Percentiles rank a stretch among this genome's conserved stretches.
phyloP scores from a whole-genome alignment of 2,797 vertebrate species.

The Falco biarmicus region DNA sequence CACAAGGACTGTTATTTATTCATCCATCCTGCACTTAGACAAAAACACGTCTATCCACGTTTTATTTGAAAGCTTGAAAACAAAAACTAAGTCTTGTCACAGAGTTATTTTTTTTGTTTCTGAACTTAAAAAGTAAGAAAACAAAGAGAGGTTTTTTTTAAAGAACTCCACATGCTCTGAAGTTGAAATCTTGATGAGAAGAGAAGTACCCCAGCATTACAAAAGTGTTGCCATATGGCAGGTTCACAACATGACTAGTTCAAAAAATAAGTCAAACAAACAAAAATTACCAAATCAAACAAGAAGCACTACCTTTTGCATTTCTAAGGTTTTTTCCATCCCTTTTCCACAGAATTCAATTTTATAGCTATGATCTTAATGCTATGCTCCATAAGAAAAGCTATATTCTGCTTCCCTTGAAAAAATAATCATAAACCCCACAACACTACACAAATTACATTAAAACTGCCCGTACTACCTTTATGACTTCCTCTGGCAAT shows the following conservation, averaged over 20 bases:
- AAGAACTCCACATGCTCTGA: background rate
- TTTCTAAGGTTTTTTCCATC: background rate
- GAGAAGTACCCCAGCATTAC: background rate
- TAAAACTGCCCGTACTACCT: background rate
- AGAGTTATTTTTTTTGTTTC: background rate
- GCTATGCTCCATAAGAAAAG: background rate
- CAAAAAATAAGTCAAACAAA: background rate
- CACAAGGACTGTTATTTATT: background rate
- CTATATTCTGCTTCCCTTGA: background rate
- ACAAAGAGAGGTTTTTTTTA: background rate
- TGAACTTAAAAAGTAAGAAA: background rate
- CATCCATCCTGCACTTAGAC: background rate
- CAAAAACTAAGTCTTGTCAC: background rate
- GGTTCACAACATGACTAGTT: accelerated
- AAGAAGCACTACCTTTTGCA: background rate
- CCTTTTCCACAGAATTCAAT: background rate
- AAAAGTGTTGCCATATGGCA: background rate
- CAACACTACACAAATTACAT: background rate
- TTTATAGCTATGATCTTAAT: background rate
- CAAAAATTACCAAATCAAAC: background rate
- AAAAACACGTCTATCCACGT: background rate
- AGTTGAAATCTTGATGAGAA: background rate
- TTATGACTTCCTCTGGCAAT: background rate
- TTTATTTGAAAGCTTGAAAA: background rate
- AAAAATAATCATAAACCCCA: background rate